Base-by-base conservation (phyloP, 2,113 vertebrate genomes). In the Scopus umbretta region DNA sequence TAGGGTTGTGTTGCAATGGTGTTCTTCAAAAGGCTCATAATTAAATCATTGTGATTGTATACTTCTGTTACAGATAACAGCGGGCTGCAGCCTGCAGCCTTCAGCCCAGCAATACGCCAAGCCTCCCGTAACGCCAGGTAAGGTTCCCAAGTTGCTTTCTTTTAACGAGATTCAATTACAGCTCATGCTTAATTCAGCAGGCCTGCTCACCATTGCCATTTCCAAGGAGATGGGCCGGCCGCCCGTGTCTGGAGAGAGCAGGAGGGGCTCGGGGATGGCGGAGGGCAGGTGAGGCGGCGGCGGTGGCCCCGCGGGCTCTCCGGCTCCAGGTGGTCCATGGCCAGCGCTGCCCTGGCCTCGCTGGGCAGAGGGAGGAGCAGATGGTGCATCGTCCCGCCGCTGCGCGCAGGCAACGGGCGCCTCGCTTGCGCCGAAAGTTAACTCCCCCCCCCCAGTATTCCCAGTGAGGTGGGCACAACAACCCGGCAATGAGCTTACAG, bases 141-240 rank as follows among this genome's bases (percentile, higher is more conserved):
- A 61, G 73, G 85, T 92, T 96, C 85, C 96, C 32, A 2, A 3
- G 75, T 3, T 47, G 63, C 80, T 58, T 88, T 97, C 94, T 96
- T 89, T 45, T 38, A 66, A 29, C 23, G n/a, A 79, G 97, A 76
- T 98, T 72, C 38, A 5, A 10, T 98, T 98, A 94, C 98, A 20
- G 84, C 88, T 96, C 88, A 94, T 97, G 38, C 42, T 91, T 98
- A 97, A 97, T 96, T 97, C 94, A 97, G 81, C 97, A 95, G 95
- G 56, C 92, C 42, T 80, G 94, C 98, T 98, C 97, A 99, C 99
- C 93, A 15, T 83, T 0, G 98, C 98, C 86, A 98, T 95, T 68
- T 98, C 97, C 42, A 55, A 83, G 80, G 98, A 98, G 95, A 99
- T 79, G 8, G 98, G 98, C 16, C 14, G 38, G 53, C 98, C 96